Percentiles rank a stretch among this genome's conserved stretches.
These are phyloP conservation scores for Colletes latitarsis DNA, from an alignment of 1,140 invertebrate species.

Conservation along the genomic window DNA sequence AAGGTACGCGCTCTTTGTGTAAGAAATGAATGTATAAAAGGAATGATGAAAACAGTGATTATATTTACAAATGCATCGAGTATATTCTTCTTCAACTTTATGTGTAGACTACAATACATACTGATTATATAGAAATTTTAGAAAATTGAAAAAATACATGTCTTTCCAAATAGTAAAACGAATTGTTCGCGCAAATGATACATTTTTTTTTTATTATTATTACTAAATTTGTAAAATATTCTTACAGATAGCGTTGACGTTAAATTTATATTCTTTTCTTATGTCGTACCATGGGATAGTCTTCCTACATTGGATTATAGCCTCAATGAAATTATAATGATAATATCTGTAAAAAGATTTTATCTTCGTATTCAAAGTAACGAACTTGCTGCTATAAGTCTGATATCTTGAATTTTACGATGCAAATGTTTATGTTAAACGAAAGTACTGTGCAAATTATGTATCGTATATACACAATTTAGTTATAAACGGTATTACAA, in stretches of 20 bases:
- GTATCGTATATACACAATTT: neutral
- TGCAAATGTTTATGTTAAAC: conserved; percentile 17
- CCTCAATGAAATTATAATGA: neutral
- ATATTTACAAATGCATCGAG: conserved; percentile 17
- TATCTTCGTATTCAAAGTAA: neutral
- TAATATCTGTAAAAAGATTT: neutral
- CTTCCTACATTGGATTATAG: conserved; percentile 30
- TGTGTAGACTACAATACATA: conserved; percentile 19
- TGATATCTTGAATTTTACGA: neutral
- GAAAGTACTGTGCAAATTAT: conserved; percentile 15
- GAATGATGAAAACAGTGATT: conserved; percentile 8
- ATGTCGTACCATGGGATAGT: conserved; percentile 16
- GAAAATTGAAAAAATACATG: conserved; percentile 1
- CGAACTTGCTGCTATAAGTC: conserved; percentile 4
- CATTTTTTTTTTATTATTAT: neutral
- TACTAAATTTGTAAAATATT: conserved; percentile 24
- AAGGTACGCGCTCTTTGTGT: neutral
- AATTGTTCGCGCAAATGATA: conserved; percentile 5
- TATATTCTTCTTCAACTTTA: conserved; percentile 27
- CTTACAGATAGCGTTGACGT: conserved; percentile 6
- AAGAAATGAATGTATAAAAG: conserved; percentile 23
- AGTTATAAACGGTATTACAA: conserved; percentile 11
- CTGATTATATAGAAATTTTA: conserved; percentile 10
- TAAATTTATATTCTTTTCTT: conserved; percentile 18
- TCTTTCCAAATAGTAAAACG: conserved; percentile 28